Percentiles rank a stretch among this genome's conserved stretches.
phyloP scores from a whole-genome alignment of 2,797 vertebrate species.

The Cuculus canorus region DNA sequence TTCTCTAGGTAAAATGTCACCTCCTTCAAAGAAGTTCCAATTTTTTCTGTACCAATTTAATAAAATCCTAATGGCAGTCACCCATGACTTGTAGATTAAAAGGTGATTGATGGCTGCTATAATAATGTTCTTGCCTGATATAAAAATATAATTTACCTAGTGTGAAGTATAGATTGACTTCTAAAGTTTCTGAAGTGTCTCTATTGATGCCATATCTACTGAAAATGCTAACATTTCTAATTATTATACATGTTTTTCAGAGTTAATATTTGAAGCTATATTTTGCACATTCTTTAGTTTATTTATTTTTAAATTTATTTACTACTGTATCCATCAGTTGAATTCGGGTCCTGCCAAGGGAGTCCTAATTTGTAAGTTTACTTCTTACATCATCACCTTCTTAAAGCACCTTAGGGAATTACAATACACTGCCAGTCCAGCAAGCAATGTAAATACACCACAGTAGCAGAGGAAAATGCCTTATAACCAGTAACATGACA shows the following conservation, averaged over 20 bases:
- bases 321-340: conserved; percentile 5
- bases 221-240: conserved; percentile 28
- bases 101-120: conserved; percentile 65
- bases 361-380: conserved; percentile 62
- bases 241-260: conserved; percentile 40
- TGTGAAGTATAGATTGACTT: conserved; percentile 69
- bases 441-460: conserved; percentile 85
- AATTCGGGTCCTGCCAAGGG: conserved; percentile 53
- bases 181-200: conserved; percentile 53
- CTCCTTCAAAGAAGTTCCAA: conserved; percentile 38
- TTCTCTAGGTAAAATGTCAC: conserved; percentile 50
- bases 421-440: conserved; percentile 85
- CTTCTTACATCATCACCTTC: conserved; percentile 79
- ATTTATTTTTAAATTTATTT: conserved; percentile 23
- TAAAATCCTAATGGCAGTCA: conserved; percentile 52
- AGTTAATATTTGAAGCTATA: conserved; percentile 50
- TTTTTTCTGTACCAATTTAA: conserved; percentile 31
- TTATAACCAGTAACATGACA: conserved; percentile 12
- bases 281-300: conserved; percentile 58
- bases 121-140: conserved; percentile 70
- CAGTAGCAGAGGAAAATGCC: conserved; percentile 77
- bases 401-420: conserved; percentile 89
- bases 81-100: conserved; percentile 62
- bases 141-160: conserved; percentile 73
- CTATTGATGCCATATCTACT: neutral